Percentiles rank a stretch among this genome's conserved stretches.
Conservation (phyloP, 2,113 vertebrate species). For the Phalacrocorax aristotelis region DNA sequence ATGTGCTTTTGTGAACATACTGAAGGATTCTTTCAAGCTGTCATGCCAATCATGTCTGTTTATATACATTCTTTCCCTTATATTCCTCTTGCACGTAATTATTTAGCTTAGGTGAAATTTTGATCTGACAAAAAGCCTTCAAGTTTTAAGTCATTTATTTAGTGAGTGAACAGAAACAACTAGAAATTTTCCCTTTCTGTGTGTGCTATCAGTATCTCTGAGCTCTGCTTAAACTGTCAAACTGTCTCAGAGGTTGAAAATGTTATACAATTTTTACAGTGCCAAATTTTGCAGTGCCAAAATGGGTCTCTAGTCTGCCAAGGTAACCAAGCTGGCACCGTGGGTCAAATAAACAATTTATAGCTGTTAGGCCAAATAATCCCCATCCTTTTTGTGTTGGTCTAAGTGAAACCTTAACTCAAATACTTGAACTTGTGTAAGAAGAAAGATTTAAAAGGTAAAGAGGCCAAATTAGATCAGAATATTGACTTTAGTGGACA, state of each 20-base stretch:
- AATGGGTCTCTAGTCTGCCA: background rate
- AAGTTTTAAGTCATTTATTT: background rate
- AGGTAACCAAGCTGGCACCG: background rate
- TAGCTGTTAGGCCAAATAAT: background rate
- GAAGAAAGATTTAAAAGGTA: background rate
- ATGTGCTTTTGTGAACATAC: background rate
- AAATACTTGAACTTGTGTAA: background rate
- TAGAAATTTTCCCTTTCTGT: background rate
- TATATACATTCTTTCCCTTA: background rate
- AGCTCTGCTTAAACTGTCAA: background rate
- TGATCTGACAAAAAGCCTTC: background rate
- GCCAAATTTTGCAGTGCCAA: background rate
- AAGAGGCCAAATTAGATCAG: background rate
- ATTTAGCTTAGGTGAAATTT: background rate
- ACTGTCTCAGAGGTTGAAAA: background rate
- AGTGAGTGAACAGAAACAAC: background rate
- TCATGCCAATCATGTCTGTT: background rate
- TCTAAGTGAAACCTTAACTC: background rate
- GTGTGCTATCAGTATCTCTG: background rate
- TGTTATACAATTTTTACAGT: background rate
- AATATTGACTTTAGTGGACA: background rate
- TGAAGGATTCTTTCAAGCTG: background rate
- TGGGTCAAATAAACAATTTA: background rate
- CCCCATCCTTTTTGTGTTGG: background rate
- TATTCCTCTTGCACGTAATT: background rate